Evolutionary conservation across 2,888 invertebrate genomes (phyloP).

Genomic region (Amblyteles armatorius): DNA sequence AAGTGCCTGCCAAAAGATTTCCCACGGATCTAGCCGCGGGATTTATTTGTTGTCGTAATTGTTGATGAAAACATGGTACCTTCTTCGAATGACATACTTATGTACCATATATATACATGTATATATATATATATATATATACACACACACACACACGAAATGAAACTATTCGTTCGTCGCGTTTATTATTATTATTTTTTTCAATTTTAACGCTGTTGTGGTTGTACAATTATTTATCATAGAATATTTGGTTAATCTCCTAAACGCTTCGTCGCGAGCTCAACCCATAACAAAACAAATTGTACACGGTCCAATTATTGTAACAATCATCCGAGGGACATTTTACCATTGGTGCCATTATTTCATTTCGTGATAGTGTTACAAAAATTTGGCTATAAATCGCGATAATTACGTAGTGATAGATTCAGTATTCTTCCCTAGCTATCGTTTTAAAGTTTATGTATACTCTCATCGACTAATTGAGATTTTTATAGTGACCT

Average conservation of each 20-base stretch:
- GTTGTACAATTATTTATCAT: conserved; percentile 45
- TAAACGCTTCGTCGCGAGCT: conserved; percentile 28
- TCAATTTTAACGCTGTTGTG: conserved; percentile 59
- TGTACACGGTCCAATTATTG: conserved; percentile 50
- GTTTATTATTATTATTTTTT: conserved; percentile 11
- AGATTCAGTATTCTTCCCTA: conserved; percentile 37
- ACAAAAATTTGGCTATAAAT: conserved; percentile 2
- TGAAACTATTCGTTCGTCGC: conserved; percentile 27
- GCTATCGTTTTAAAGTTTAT: conserved; percentile 16
- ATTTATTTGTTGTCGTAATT: conserved; percentile 36
- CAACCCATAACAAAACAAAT: conserved; percentile 14
- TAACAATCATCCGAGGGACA: conserved; percentile 25
- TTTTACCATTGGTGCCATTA: conserved; percentile 43
- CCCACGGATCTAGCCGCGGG: conserved; percentile 26
- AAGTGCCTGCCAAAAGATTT: conserved; percentile 63
- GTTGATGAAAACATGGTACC: conserved; percentile 38
- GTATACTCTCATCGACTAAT: conserved; percentile 2
- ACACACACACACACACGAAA: background rate
- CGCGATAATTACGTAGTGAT: conserved; percentile 30
- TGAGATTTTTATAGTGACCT: conserved; percentile 6
- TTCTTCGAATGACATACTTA: conserved; percentile 30
- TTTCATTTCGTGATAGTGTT: conserved; percentile 27
- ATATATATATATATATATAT: background rate
- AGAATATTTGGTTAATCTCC: conserved; percentile 37
- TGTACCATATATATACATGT: background rate